phyloP scores from a whole-genome alignment of 2,113 vertebrate species.

The Stegastes partitus region DNA sequence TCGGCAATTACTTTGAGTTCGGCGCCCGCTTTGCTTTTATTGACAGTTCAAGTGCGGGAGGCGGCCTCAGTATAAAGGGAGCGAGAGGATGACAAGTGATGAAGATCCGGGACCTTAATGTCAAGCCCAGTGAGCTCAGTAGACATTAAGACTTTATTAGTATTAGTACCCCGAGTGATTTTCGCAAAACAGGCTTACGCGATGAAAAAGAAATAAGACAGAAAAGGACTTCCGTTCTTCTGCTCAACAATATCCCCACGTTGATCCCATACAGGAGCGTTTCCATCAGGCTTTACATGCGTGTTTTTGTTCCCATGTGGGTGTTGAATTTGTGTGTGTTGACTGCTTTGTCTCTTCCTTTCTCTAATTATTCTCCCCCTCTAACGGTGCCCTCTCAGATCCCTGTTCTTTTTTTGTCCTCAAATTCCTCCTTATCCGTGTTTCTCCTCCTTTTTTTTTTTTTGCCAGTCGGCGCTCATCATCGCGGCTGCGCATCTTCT shows the following conservation, averaged over 20 bases:
- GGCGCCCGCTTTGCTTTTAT: not conserved
- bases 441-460: conserved; percentile 51
- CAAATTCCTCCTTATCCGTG: conserved; percentile 53
- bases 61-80: not conserved
- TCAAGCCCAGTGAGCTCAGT: not conserved
- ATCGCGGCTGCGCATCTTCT: conserved; percentile 51
- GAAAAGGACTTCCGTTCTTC: conserved; percentile 16
- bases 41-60: not conserved
- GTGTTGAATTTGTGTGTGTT: conserved; percentile 27
- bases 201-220: not conserved
- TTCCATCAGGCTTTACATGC: conserved; percentile 33
- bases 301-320: conserved; percentile 33
- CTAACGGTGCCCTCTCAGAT: conserved; percentile 59
- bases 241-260: conserved; percentile 26
- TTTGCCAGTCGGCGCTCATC: conserved; percentile 47
- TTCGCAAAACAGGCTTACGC: not conserved
- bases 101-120: not conserved
- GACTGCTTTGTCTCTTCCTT: conserved; percentile 50
- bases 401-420: conserved; percentile 50
- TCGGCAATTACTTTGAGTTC: conserved; percentile 14
- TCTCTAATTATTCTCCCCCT: conserved; percentile 62
- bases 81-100: not conserved
- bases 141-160: not conserved
- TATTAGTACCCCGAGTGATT: not conserved
- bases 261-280: conserved; percentile 47